Conservation (phyloP, 2,888 invertebrate species). For the Microplitis manilae region DNA sequence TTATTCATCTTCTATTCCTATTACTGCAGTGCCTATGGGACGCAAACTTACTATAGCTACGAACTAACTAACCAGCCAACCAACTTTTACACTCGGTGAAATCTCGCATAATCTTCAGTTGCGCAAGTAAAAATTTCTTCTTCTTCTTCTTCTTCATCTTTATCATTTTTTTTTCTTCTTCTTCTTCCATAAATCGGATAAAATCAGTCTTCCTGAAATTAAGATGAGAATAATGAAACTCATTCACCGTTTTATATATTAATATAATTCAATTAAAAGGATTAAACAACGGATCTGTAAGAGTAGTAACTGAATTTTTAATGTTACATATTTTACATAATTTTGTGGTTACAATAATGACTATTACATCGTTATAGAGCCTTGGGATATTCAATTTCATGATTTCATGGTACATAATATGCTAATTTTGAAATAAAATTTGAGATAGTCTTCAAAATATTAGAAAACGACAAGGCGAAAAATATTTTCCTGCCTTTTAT, state of each 20-base stretch:
- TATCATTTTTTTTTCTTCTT: too few species aligned
- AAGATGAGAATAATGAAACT: conserved; percentile 19
- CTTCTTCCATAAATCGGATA: conserved; percentile 39
- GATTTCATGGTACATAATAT: too few species aligned
- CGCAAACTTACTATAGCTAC: background rate
- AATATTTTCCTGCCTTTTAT: too few species aligned
- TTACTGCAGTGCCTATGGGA: background rate
- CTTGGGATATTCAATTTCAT: too few species aligned
- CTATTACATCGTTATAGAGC: too few species aligned
- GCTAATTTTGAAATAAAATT: too few species aligned
- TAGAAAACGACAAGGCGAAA: too few species aligned
- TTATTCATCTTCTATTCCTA: conserved; percentile 5
- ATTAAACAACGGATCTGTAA: too few species aligned
- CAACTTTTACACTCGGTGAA: conserved; percentile 52
- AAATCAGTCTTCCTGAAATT: conserved; percentile 25
- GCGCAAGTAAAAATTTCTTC: conserved; percentile 20
- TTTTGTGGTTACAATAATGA: too few species aligned
- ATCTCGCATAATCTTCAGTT: conserved; percentile 50
- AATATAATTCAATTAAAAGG: background rate
- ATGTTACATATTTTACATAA: too few species aligned
- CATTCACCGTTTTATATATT: background rate
- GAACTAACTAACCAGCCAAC: conserved; percentile 38
- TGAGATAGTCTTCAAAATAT: too few species aligned
- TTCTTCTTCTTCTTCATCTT: conserved; percentile 10
- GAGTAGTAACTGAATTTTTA: too few species aligned